Percentiles rank a stretch among this genome's conserved stretches.
Conservation (phyloP, 1,140 invertebrate species). For the Pseudachorutes palmiensis region DNA sequence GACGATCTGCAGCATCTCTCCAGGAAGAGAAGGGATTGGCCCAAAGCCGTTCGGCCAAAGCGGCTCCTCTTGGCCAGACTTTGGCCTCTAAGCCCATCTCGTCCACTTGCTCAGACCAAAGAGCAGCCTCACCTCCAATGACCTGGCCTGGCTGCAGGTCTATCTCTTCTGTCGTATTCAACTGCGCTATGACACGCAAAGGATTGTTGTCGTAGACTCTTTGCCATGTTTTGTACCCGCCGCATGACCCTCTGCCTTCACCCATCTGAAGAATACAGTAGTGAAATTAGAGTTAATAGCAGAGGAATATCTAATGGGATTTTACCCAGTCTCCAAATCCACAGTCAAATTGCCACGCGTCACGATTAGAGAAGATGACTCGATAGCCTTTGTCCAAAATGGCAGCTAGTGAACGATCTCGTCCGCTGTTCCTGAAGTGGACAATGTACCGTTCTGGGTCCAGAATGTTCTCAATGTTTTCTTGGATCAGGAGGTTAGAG, state of each 20-base stretch:
- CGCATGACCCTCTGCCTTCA: constrained; percentile 39
- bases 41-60: constrained; percentile 43
- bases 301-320: no score
- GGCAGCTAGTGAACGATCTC: constrained; percentile 37
- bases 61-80: constrained; percentile 40
- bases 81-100: constrained; percentile 38
- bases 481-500: constrained; percentile 36
- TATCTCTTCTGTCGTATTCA: constrained; percentile 36
- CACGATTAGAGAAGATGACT: constrained; percentile 41
- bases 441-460: constrained; percentile 39
- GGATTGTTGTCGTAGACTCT: constrained; percentile 42
- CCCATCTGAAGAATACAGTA: constrained; percentile 35
- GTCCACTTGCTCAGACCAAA: constrained; percentile 41
- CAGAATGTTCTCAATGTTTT: constrained; percentile 38
- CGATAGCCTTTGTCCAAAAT: constrained; percentile 39
- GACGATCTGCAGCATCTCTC: constrained; percentile 39
- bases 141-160: constrained; percentile 38
- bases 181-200: constrained; percentile 38
- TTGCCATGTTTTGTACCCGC: constrained; percentile 43
- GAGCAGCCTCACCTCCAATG: constrained; percentile 41
- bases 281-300: no score
- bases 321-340: constrained; percentile 41
- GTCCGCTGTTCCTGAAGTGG: constrained; percentile 37
- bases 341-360: constrained; percentile 42
- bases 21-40: constrained; percentile 40